Evolutionary conservation across 2,113 vertebrate species (phyloP), one percentile per base, ranked within the genome.

Genomic region (Dissostichus mawsoni): DNA sequence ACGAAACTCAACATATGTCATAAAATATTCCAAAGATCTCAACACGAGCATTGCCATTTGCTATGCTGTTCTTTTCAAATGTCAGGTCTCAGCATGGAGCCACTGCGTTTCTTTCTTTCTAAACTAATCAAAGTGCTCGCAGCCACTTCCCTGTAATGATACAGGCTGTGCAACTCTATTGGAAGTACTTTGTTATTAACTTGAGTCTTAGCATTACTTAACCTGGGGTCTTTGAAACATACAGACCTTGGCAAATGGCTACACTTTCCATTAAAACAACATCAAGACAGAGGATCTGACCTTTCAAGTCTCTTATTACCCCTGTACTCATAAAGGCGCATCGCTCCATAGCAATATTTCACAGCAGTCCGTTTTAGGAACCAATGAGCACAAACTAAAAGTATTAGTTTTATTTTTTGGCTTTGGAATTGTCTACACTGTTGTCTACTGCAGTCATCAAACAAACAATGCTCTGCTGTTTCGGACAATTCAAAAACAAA

Each of bases 221-320:
- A 94, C 77, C 78, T 74, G 63, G 71, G 83, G 74, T 92, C 75
- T 86, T 87, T 69, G 74, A 89, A 86, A 86, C 78, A 87, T 69
- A 62, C 52, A 81, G 55, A 68, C 67, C 83, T 85, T 90, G 89
- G 90, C 89, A 78, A 74, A 45, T 68, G 80, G 85, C 87, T 90
- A 90, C 79, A 59, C 64, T 79, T 90, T 87, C 87, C 90, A 92
- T 93, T 93, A 92, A 92, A 93, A 89, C 82, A 88, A 92, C 81
- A 89, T 63, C 58, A 83, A 83, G 91, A 94, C 70, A 61, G 85
- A 94, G 74, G 87, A 82, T 83, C 78, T 94, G 92, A 94, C 90
- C 93, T 93, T 94, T 93, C 69, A 10, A 69, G 81, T 81, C 62
- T 90, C 84, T 81, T 91, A 89, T 90, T 90, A 89, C 70, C 69